phyloP scores from a whole-genome alignment of 2,888 invertebrate genomes.

The Epinotia nisella region DNA sequence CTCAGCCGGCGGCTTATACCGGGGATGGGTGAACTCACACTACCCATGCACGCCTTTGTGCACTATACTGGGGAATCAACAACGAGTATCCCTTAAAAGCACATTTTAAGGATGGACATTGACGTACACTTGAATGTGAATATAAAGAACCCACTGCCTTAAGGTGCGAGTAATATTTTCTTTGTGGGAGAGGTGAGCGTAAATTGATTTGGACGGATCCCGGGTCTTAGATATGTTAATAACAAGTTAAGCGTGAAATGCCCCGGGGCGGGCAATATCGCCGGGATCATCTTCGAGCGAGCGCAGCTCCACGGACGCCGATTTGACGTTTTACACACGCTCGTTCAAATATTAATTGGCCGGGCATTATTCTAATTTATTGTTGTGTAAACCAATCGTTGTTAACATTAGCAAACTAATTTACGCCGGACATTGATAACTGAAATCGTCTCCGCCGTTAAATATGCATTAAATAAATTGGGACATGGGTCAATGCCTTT shows the following conservation, averaged over 20 bases:
- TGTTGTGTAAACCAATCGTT: constrained; percentile 29
- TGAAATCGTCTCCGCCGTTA: constrained; percentile 42
- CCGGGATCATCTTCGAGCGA: constrained; percentile 51
- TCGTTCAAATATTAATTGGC: constrained; percentile 21
- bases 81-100: constrained; percentile 47
- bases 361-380: constrained; percentile 28
- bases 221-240: constrained; percentile 57
- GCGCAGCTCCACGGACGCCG: constrained; percentile 46
- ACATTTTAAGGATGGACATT: constrained; percentile 48
- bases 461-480: constrained; percentile 47
- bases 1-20: constrained; percentile 7
- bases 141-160: constrained; percentile 50
- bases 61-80: constrained; percentile 28
- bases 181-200: constrained; percentile 59
- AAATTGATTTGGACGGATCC: constrained; percentile 67
- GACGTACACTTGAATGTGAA: constrained; percentile 50
- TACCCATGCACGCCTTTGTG: constrained; percentile 18
- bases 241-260: constrained; percentile 56
- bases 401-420: constrained; percentile 23
- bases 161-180: constrained; percentile 56
- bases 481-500: constrained; percentile 30
- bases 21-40: not conserved
- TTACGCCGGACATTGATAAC: constrained; percentile 39
- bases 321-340: constrained; percentile 5
- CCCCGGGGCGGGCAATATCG: constrained; percentile 52